Evolutionary conservation across 2,113 vertebrate species (phyloP).

Genomic region (Vanacampus margaritifer): DNA sequence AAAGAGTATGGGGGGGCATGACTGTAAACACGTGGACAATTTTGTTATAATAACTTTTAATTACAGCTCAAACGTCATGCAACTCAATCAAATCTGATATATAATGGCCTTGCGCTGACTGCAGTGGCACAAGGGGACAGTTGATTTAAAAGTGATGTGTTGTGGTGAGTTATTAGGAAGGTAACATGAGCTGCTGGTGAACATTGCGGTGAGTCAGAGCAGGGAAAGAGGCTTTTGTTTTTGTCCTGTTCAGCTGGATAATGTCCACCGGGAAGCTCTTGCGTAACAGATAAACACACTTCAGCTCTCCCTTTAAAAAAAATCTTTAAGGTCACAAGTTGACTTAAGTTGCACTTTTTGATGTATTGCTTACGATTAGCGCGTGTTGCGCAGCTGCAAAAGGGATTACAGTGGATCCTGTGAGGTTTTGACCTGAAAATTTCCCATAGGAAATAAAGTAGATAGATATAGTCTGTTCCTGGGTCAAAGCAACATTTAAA

Average conservation of each 20-base stretch:
- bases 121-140: background rate
- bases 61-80: background rate
- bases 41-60: conserved; percentile 23
- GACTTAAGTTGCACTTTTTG: background rate
- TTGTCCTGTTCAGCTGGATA: conserved; percentile 61
- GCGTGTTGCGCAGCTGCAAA: background rate
- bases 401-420: background rate
- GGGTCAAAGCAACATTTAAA: background rate
- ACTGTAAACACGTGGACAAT: conserved; percentile 58
- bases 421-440: background rate
- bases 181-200: conserved; percentile 14
- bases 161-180: conserved; percentile 7
- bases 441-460: background rate
- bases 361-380: background rate
- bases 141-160: background rate
- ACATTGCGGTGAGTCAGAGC: conserved; percentile 39
- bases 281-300: conserved; percentile 41
- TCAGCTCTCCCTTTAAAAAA: background rate
- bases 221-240: conserved; percentile 58
- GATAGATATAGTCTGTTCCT: background rate
- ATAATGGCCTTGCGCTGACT: background rate
- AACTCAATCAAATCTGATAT: background rate
- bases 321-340: background rate
- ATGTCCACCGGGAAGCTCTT: conserved; percentile 56
- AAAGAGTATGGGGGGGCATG: conserved; percentile 13